These are phyloP conservation scores for Schizopygopsis malacanthus DNA, from an alignment of 2,797 vertebrate species.

Conservation along the genomic window DNA sequence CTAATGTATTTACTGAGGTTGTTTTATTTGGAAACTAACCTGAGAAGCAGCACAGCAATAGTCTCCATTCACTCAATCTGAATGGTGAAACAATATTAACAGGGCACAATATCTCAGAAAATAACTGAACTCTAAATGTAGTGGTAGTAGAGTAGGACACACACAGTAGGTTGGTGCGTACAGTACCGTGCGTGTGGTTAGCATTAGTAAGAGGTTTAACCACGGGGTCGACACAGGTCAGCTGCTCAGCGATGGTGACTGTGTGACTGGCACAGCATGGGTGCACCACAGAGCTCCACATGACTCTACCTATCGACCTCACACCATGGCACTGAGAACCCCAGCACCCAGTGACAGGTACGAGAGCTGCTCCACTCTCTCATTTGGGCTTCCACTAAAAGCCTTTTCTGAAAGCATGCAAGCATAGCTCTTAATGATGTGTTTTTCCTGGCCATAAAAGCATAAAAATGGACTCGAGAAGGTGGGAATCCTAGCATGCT, in stretches of 20 bases:
- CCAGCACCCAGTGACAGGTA: constrained; percentile 68
- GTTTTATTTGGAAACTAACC: neutral
- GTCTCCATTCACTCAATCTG: neutral
- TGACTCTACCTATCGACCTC: constrained; percentile 80
- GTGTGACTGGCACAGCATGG: constrained; percentile 84
- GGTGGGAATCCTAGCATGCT: constrained; percentile 26
- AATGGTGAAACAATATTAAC: neutral
- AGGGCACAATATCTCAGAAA: neutral
- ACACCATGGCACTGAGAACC: constrained; percentile 78
- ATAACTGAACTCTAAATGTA: neutral
- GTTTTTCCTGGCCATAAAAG: constrained; percentile 34
- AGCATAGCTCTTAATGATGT: constrained; percentile 37
- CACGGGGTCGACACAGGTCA: constrained; percentile 75
- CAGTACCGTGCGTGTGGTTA: constrained; percentile 46
- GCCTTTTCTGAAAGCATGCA: constrained; percentile 37
- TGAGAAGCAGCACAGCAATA: neutral
- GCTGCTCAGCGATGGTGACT: constrained; percentile 80
- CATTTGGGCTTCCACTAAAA: constrained; percentile 24
- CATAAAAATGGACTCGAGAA: constrained; percentile 29
- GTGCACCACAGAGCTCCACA: constrained; percentile 72
- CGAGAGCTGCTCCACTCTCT: constrained; percentile 21
- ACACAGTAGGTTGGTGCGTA: constrained; percentile 13
- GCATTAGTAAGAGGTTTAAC: constrained; percentile 81
- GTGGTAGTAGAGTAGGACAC: neutral
- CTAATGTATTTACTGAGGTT: neutral